These are phyloP conservation scores for Bujurquina vittata DNA, from an alignment of 2,113 vertebrate genomes.

Conservation along the genomic window DNA sequence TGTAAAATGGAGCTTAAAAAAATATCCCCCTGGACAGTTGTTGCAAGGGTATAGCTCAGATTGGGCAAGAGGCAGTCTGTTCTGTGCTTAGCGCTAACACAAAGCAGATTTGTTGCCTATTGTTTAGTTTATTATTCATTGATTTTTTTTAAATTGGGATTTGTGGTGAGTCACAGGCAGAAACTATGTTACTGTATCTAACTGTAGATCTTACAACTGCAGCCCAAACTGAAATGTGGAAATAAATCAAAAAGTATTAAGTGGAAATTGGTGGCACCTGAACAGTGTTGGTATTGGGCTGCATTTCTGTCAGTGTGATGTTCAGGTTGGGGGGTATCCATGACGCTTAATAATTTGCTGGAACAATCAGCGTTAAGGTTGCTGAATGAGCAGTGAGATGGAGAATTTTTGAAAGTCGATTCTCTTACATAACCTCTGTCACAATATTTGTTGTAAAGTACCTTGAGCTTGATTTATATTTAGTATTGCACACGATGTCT, in stretches of 20 bases:
- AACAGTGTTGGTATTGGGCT: background rate
- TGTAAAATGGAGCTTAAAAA: background rate
- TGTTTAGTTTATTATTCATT: background rate
- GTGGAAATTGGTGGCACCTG: background rate
- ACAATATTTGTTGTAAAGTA: background rate
- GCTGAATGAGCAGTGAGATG: background rate
- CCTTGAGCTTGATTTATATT: background rate
- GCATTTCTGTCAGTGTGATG: background rate
- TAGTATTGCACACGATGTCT: background rate
- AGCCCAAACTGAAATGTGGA: background rate
- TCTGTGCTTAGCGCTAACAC: background rate
- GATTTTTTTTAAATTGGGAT: background rate
- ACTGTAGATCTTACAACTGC: background rate
- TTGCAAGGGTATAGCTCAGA: rapidly evolving
- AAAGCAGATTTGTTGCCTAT: background rate
- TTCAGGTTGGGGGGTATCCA: background rate
- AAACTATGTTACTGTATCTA: background rate
- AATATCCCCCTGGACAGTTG: background rate
- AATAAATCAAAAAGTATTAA: background rate
- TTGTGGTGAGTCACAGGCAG: background rate
- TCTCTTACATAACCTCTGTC: background rate
- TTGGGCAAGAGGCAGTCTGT: too few relatives aligned
- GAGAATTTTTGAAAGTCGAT: background rate
- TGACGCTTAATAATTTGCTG: background rate
- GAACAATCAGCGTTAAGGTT: background rate